Conservation (phyloP, 1,140 invertebrate species). For the Hyles euphorbiae region DNA sequence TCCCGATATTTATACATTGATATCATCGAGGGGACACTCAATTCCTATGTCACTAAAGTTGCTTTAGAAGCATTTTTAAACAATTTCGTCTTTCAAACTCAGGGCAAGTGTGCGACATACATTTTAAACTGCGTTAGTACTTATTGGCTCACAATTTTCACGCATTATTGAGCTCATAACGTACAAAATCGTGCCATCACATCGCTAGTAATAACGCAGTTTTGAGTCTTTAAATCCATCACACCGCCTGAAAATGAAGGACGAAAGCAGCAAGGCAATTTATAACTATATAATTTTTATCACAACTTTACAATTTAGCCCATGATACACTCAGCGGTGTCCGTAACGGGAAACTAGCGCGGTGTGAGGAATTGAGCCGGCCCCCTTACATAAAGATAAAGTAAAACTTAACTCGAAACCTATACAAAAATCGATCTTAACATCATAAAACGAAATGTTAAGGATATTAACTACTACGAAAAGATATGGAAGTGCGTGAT, state of each 20-base stretch:
- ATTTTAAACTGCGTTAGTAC: no score
- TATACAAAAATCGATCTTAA: conserved; percentile 52
- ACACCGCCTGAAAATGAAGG: no score
- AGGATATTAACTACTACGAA: conserved; percentile 25
- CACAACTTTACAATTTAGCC: no score
- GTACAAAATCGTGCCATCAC: no score
- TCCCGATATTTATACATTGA: conserved; percentile 51
- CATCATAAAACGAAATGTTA: conserved; percentile 35
- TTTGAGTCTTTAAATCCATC: no score
- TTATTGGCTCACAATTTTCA: no score
- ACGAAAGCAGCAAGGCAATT: conserved; percentile 29
- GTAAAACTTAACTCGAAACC: conserved; percentile 49
- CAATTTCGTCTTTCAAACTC: conserved; percentile 11
- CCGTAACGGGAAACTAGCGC: background rate
- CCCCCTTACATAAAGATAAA: conserved; percentile 46
- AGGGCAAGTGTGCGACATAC: no score
- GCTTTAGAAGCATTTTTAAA: conserved; percentile 56
- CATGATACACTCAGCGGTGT: no score
- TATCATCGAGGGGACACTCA: conserved; percentile 54
- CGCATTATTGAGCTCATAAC: no score
- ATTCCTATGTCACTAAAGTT: conserved; percentile 50
- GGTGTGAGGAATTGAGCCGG: conserved; percentile 41
- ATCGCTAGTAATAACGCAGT: no score
- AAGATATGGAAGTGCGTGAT: conserved; percentile 14
- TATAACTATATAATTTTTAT: no score